phyloP scores from a whole-genome alignment of 2,797 vertebrate genomes.

The Sebastes glaucus region DNA sequence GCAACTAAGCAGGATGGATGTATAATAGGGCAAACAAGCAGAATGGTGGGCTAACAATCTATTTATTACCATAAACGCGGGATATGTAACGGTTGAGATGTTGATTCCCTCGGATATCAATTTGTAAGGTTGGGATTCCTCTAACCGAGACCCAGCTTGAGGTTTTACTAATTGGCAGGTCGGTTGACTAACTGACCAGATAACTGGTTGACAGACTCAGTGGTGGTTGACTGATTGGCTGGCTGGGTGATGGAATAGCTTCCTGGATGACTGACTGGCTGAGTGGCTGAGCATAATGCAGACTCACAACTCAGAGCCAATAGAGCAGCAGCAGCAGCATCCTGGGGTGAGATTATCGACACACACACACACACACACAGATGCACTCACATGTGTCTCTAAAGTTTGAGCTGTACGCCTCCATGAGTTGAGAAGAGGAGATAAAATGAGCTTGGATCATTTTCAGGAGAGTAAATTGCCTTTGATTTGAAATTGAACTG shows the following conservation, averaged over 20 bases:
- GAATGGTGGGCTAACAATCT: slow-evolving; percentile 1
- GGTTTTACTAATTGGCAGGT: slow-evolving; percentile 59
- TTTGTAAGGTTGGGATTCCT: slow-evolving; percentile 16
- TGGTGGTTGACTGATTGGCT: slow-evolving; percentile 57
- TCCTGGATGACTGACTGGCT: slow-evolving; percentile 51
- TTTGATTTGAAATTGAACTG: slow-evolving; percentile 33
- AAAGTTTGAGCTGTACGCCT: slow-evolving; percentile 30
- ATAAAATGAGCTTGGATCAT: slow-evolving; percentile 30
- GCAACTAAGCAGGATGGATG: not conserved
- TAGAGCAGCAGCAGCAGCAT: slow-evolving; percentile 45
- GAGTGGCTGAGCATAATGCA: slow-evolving; percentile 45
- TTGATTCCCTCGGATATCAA: not conserved
- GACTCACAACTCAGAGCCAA: slow-evolving; percentile 48
- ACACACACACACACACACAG: slow-evolving; percentile 5
- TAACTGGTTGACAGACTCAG: slow-evolving; percentile 73
- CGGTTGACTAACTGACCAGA: slow-evolving; percentile 71
- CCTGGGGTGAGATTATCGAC: slow-evolving; percentile 44
- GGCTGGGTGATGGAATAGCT: slow-evolving; percentile 61
- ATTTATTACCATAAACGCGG: slow-evolving; percentile 11
- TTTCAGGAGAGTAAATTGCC: slow-evolving; percentile 24
- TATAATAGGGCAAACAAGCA: not conserved
- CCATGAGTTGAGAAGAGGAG: slow-evolving; percentile 17
- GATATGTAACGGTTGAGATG: not conserved
- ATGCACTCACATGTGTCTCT: slow-evolving; percentile 13
- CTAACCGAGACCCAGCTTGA: slow-evolving; percentile 23